Evolutionary conservation across 2,888 invertebrate species (phyloP), one percentile per base, ranked within the genome.

Genomic region (Drosophila lacicola): DNA sequence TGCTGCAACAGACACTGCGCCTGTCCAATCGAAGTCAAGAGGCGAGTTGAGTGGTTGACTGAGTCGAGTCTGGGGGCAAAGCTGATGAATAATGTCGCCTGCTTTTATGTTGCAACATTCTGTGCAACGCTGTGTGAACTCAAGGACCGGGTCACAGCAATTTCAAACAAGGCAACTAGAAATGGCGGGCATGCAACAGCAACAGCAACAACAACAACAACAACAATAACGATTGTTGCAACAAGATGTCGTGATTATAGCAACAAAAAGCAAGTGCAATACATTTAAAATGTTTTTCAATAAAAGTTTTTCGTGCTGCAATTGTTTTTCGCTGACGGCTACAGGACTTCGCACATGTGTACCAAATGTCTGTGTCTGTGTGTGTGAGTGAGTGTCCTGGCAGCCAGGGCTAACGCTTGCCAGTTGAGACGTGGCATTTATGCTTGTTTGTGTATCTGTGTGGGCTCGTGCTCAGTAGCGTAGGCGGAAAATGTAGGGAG

Each of bases 281-380:
- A 86, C 83, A 84, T 85, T 87, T 85, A 64, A 81, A 82, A 88
- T 86, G 88, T 82, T 87, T 86, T 87, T 82, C 88, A 86, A 86
- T 86, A 87, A 86, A 86, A 86, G 60, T 86, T 86, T 87, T 79
- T 71, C 76, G 56, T 66, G 57, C 60, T 79, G 70, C 80, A 85
- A 87, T 85, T 87, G 87, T 84, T 86, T 78, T 75, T 54, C 53
- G 67, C 67, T 60, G 39, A 50, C 55, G 63, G 71, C 74, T 17
- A 44, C 49, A 39, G 45, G 17, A 64, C 44, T 45, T 62, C 37
- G 14, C 36, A 63, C 14, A 44, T 63, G 49, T 60, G 62, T 25
- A 39, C 37, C 45, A 61, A 55, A 17, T 44, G 39, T 39, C 46
- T 55, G 14, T 44, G 3, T 47, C 13, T 49, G 13, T 58, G 51